Base-by-base conservation (phyloP, 1,140 invertebrate genomes). In the Augochlora pura region DNA sequence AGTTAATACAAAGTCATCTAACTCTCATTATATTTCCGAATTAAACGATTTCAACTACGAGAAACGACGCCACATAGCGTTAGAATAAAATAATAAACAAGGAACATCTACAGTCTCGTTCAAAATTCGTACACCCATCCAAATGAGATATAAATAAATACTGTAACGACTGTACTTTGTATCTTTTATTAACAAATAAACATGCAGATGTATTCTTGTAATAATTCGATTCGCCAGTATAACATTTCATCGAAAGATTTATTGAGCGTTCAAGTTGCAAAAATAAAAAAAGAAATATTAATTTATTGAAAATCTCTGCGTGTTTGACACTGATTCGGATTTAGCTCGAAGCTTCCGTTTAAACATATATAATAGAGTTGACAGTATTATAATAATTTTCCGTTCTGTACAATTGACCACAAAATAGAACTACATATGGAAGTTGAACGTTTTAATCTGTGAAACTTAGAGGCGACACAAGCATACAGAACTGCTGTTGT, bases 41-140 rank as follows among this genome's bases (percentile, higher is more conserved):
- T 7, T 16, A 27, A 8, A 18, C 12, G 10, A 9, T 14, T 42
- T 27, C 9, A 59, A 14, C 39, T 66, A 18, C 63, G 63, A 75
- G 72, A 75, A 39, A 54, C 8, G 23, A 75, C 63, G 63, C 72
- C 72, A 25, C 72, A 23, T 59, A 21, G 32, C 27, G 72, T 0
- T 46, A 10, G 25, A 59, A 42, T 46, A 59, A 1, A 3, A 10
- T 38, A 75, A n/a, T 8, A 66, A 1, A 23, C 8, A 21, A n/a
- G 4, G 59, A 1, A 23, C 8, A 21, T n/a, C 18, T 57, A n/a
- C 54, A 7, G 42, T 46, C 42, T 46, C 42, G 9, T 46, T 46
- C 42, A 46, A 42, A 12, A 12, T 42, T 5, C 12, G 42, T 46
- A 46, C 42, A 46, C 42, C 42, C 42, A 46, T 12, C 42, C 0